Evolutionary conservation across 2,797 vertebrate species (phyloP).

Genomic region (Eulemur coronatus): DNA sequence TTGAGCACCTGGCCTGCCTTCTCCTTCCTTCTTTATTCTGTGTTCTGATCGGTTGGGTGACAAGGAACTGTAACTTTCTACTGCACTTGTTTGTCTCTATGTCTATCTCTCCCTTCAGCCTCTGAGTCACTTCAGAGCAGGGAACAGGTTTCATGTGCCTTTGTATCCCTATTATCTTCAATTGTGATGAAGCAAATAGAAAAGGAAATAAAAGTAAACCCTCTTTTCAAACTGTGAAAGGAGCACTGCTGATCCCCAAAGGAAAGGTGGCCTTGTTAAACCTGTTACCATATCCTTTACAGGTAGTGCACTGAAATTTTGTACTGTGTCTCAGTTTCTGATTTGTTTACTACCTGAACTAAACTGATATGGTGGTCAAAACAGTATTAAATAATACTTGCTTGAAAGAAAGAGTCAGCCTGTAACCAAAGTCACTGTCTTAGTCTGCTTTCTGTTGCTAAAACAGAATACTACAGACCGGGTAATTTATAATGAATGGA

Average conservation of each 20-base stretch:
- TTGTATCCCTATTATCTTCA: background rate
- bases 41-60: background rate
- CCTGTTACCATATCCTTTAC: background rate
- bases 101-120: background rate
- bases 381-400: background rate
- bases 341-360: background rate
- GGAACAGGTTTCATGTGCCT: background rate
- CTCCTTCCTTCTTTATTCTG: background rate
- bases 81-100: background rate
- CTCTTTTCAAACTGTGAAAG: conserved; percentile 3
- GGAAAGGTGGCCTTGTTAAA: background rate
- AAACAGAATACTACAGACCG: background rate
- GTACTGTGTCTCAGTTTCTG: background rate
- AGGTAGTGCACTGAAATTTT: background rate
- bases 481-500: background rate
- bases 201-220: conserved; percentile 46
- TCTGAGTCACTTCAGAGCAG: background rate
- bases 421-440: background rate
- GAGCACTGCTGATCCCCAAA: background rate
- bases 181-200: background rate
- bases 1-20: background rate
- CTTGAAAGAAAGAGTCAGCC: background rate
- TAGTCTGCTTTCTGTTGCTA: background rate
- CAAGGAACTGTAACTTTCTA: background rate
- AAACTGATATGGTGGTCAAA: background rate